Evolutionary conservation across 2,797 vertebrate species (phyloP), one percentile per base, ranked within the genome.

Genomic region (Diceros bicornis): DNA sequence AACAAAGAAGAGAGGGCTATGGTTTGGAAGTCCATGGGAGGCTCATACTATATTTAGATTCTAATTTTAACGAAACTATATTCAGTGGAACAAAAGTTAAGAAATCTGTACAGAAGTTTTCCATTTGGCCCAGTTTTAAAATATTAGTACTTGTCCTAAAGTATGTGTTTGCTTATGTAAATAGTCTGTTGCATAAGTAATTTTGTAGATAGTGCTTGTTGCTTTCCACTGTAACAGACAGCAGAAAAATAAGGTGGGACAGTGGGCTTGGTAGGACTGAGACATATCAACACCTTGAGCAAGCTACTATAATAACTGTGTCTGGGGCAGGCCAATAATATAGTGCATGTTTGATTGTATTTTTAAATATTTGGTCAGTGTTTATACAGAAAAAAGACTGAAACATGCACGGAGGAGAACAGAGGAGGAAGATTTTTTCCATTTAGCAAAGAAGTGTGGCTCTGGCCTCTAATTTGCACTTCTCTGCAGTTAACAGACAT

Each of bases 31-130:
- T 69, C 25, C 10, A 41, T 7, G 37, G 11, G 59, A 69, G 4
- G 74, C 34, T 87, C 57, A 8, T 27, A 34, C 69, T 85, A 91
- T 52, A 64, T 68, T 90, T 74, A 96, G 37, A 83, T 59, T 86
- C 44, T 90, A 90, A 74, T 79, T 92, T 89, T 92, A 96, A 55
- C 72, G 62, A 83, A 82, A 89, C 34, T 52, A 29, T 74, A 84
- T 57, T 69, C 21, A 93, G 64, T 89, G 23, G 25, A 79, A 62
- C 7, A 74, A 74, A 95, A 75, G 47, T 77, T 84, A 90, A 87
- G 69, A 72, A 47, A 86, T 92, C 5, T 72, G 29, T 68, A 52
- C 25, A 32, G 23, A 86, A 44, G 6, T 69, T 95, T 90, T 13
- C 32, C 52, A 57, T 72, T 90, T 90, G 27, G 7, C 6, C 21